phyloP scores from a whole-genome alignment of 2,888 invertebrate species.

The Xestia c-nigrum region DNA sequence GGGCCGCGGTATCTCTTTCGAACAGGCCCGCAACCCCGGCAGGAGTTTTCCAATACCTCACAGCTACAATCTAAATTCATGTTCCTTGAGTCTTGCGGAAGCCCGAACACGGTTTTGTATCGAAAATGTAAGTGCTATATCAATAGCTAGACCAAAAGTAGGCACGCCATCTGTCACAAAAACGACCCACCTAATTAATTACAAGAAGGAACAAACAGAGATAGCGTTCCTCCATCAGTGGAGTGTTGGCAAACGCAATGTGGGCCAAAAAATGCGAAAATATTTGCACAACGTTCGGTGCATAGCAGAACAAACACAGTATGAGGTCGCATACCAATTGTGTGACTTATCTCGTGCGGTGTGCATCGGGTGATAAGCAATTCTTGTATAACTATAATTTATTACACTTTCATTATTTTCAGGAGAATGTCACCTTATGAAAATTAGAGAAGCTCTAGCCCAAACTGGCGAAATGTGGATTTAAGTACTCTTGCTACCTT shows the following conservation, averaged over 20 bases:
- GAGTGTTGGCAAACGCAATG: slow-evolving; percentile 48
- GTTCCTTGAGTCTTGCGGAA: not conserved
- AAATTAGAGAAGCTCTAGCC: not conserved
- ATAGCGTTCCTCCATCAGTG: slow-evolving; percentile 30
- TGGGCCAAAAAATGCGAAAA: slow-evolving; percentile 68
- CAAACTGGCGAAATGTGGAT: not conserved
- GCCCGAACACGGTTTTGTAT: not conserved
- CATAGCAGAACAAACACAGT: slow-evolving; percentile 64
- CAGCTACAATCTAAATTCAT: not conserved
- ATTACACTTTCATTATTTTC: slow-evolving; percentile 22
- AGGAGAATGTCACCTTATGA: not conserved
- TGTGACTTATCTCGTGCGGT: slow-evolving; percentile 60
- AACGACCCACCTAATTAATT: slow-evolving; percentile 39
- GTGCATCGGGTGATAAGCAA: slow-evolving; percentile 54
- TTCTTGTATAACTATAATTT: slow-evolving; percentile 18
- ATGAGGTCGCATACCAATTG: slow-evolving; percentile 70
- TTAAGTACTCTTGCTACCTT: not conserved
- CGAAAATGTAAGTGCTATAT: not conserved
- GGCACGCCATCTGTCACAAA: slow-evolving; percentile 6
- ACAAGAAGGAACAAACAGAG: slow-evolving; percentile 50
- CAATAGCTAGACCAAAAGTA: not conserved
- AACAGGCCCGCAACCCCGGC: too few relatives aligned
- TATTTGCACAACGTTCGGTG: slow-evolving; percentile 66
- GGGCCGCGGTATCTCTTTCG: too few relatives aligned
- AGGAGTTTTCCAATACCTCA: not conserved